Base-by-base conservation (phyloP, 2,113 vertebrate genomes). In the Macaca nemestrina region DNA sequence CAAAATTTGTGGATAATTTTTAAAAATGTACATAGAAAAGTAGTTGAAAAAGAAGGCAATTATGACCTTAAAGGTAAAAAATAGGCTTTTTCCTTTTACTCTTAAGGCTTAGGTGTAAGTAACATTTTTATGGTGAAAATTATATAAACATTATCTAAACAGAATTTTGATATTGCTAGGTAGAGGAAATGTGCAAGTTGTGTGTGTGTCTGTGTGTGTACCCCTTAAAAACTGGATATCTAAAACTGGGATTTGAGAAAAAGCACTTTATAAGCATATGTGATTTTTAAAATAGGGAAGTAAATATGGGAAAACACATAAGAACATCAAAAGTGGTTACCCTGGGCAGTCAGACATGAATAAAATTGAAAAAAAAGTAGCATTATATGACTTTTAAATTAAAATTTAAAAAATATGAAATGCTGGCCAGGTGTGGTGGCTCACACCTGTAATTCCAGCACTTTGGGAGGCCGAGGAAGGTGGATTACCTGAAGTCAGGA, bases 161-260 rank as follows among this genome's bases (percentile, higher is more conserved):
- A 68, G 57, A 75, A 61, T 67, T 82, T 45, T 67, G 48, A 55
- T 67, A 59, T 7, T 83, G 22, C 32, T 68, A 75, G n/a, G 32
- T 73, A 67, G 5, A 68, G 35, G 30, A 83, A 89, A 32, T 83
- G n/a, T 85, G 35, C 30, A 57, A 57, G 32, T 30, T 64, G 61
- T 64, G 61, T 75, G 8, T 57, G 27, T 55, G n/a, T 85, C 38
- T 88, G 23, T 79, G 23, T 75, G 73, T 45, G 38, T 40, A 6
- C 22, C 20, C 5, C 27, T 57, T 78, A 57, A 64, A n/a, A 73
- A 83, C 50, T 35, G 30, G 70, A 80, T 73, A 90, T 52, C 27
- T 80, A 90, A 93, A 90, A 90, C 32, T 78, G 59, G 64, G 89
- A 85, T 93, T 72, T 80, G 8, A 90, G 32, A 75, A 61, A 84